These are phyloP conservation scores for Egretta garzetta DNA, from an alignment of 2,113 vertebrate species.

Conservation along the genomic window DNA sequence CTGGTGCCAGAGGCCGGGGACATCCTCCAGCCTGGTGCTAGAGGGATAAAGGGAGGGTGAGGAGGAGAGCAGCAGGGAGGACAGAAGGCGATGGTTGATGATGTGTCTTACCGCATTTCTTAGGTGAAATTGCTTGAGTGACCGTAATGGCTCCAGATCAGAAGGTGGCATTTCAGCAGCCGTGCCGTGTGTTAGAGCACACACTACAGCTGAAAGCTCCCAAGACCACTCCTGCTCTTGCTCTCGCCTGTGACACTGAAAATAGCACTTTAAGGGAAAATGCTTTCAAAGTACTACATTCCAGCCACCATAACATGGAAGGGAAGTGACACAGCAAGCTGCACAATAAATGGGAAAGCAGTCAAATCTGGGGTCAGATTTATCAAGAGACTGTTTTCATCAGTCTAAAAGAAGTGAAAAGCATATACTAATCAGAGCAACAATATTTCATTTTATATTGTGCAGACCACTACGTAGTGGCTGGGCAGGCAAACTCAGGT, in stretches of 20 bases:
- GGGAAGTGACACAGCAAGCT: background rate
- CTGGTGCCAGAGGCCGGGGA: background rate
- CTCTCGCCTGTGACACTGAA: background rate
- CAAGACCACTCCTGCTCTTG: background rate
- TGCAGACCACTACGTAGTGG: background rate
- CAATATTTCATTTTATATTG: background rate
- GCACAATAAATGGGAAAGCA: background rate
- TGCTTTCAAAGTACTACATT: background rate
- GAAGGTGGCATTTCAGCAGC: background rate
- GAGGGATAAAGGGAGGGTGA: accelerated
- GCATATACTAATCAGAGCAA: background rate
- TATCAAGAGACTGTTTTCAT: background rate
- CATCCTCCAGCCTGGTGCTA: background rate
- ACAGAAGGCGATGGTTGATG: background rate
- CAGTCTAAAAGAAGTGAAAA: background rate
- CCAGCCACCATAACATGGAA: background rate
- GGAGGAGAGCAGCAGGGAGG: background rate
- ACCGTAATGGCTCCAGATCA: accelerated
- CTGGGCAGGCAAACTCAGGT: accelerated
- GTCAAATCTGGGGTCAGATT: background rate
- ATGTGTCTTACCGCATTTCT: accelerated
- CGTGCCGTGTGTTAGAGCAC: background rate
- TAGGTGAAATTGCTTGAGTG: background rate
- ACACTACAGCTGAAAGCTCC: background rate
- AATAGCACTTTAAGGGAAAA: background rate